Conservation (phyloP, 2,888 invertebrate genomes). For the Drosophila anomalata region DNA sequence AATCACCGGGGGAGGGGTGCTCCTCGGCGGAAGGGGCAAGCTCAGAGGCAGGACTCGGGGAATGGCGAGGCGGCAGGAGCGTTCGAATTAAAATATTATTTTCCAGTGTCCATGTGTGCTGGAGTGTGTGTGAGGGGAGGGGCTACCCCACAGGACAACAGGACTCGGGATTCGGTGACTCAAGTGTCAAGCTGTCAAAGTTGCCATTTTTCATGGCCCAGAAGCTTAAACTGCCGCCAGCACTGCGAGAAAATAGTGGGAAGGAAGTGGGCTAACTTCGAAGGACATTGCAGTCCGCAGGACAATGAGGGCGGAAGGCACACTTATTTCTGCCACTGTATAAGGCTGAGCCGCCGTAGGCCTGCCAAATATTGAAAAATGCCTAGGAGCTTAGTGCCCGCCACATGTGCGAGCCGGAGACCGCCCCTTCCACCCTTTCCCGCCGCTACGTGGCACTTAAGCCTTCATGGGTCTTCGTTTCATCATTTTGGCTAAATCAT, state of each 20-base stretch:
- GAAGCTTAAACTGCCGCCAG: neutral
- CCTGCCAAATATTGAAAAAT: slow-evolving; percentile 78
- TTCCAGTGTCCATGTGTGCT: slow-evolving; percentile 28
- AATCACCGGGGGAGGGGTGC: slow-evolving; percentile 39
- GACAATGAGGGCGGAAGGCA: slow-evolving; percentile 8
- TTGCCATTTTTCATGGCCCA: slow-evolving; percentile 72
- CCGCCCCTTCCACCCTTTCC: slow-evolving; percentile 1
- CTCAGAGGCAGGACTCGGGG: neutral
- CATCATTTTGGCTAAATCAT: slow-evolving; percentile 73
- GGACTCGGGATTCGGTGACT: slow-evolving; percentile 35
- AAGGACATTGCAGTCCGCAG: slow-evolving; percentile 1
- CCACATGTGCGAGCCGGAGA: slow-evolving; percentile 54
- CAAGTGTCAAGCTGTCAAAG: slow-evolving; percentile 79
- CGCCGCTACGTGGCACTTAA: slow-evolving; percentile 51
- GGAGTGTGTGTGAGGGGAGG: neutral
- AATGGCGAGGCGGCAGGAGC: slow-evolving; percentile 21
- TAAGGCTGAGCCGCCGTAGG: neutral
- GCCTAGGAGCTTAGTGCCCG: slow-evolving; percentile 52
- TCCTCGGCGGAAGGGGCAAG: neutral
- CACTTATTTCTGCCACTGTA: neutral
- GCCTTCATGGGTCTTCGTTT: slow-evolving; percentile 69
- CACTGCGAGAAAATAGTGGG: neutral
- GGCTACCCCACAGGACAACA: neutral
- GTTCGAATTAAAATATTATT: slow-evolving; percentile 70
- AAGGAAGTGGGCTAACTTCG: neutral